Conservation (phyloP, 2,797 vertebrate genomes). For the Perodicticus potto region DNA sequence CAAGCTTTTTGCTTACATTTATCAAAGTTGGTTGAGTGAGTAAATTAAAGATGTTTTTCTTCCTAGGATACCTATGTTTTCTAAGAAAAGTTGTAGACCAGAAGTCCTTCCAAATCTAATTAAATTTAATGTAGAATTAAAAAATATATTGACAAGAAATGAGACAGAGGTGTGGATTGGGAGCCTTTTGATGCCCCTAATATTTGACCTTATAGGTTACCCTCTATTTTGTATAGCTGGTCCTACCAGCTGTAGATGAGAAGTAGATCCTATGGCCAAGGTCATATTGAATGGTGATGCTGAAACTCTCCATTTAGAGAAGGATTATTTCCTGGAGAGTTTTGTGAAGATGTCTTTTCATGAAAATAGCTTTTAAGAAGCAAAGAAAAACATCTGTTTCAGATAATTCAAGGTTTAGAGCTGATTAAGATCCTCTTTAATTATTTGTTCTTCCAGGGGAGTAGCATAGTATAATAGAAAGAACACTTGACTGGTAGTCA, state of each 20-base stretch:
- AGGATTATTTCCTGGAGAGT: slow-evolving; percentile 51
- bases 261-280: neutral
- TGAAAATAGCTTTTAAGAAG: slow-evolving; percentile 61
- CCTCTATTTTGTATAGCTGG: neutral
- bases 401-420: slow-evolving; percentile 32
- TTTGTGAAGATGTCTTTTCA: slow-evolving; percentile 47
- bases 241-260: neutral
- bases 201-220: neutral
- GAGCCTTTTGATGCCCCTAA: neutral
- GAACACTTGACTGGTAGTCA: neutral
- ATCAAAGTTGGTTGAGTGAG: slow-evolving; percentile 30
- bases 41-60: slow-evolving; percentile 42
- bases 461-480: neutral
- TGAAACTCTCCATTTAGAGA: neutral
- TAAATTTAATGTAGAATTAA: neutral
- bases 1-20: slow-evolving; percentile 47
- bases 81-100: neutral
- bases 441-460: neutral
- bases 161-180: neutral
- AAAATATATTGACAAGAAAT: neutral
- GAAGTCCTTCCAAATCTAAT: slow-evolving; percentile 7
- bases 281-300: slow-evolving; percentile 46
- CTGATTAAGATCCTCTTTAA: slow-evolving; percentile 3
- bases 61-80: slow-evolving; percentile 30
- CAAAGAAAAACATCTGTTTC: slow-evolving; percentile 44